Base-by-base conservation (phyloP, 92 coral and sea anemone genomes). In the Porites cylindrica region DNA sequence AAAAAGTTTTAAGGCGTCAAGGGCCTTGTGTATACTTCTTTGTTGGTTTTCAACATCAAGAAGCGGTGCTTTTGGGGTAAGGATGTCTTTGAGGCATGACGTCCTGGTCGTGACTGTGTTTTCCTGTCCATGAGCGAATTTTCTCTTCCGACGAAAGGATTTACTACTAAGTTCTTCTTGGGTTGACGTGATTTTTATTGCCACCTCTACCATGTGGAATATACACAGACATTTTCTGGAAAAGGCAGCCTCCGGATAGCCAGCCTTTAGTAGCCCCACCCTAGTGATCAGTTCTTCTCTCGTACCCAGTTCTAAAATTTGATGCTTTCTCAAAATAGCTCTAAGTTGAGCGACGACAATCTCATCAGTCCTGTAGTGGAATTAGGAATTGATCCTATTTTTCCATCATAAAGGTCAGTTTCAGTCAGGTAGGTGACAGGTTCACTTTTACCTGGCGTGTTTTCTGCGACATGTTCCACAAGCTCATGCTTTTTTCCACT, bases 401-500 rank as follows among this genome's bases (percentile, higher is more conserved):
- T 86, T 23, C 93, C 91, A 76, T 85, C 70, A 75, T 89, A 86
- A 1, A 82, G 81, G 64, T 89, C 81, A 38, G 3, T 17, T 71
- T 88, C 71, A 18, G 70, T 83, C 53, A 90, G 82, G 26, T 23
- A 23, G 24, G 24, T 1, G 24, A 23, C 24, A 23, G 24, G 24
- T 23, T 23, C 24, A 23, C 24, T 23, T 23, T 23, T 23, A 23
- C 24, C 24, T 23, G 24, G 24, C 24, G 24, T 23, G 24, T 23
- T 66, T 71, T 83, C 87, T n/a, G 81, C 93, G 19, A 90, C 67
- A 20, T 1, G 38, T 65, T 84, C 76, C 51, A 93, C 90, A 38
- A 93, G 90, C 61, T 90, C 90, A 60, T 90, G 83, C 73, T 93
- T 93, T 61, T 90, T 87, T n/a, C 93, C 92, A 65, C 50, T 69